A percentile compares a stretch with the other conserved stretches of the same genome.
phyloP scores from a whole-genome alignment of 2,113 vertebrate species.

The Castor canadensis region DNA sequence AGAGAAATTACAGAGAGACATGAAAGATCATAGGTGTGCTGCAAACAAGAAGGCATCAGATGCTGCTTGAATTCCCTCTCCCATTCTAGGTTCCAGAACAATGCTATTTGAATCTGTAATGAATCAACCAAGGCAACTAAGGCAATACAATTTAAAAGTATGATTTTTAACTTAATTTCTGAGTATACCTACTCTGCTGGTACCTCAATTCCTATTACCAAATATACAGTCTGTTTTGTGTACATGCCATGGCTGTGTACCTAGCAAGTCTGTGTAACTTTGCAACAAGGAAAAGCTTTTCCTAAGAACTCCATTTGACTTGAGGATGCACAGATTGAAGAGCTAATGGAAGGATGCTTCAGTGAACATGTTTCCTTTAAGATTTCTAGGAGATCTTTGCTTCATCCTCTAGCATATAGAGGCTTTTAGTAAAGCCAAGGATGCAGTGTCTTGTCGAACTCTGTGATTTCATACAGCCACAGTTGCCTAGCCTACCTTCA shows the following conservation, averaged over 20 bases:
- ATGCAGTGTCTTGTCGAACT: background rate
- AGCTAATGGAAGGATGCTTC: background rate
- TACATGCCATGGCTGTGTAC: background rate
- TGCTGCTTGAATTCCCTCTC: background rate
- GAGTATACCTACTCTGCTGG: background rate
- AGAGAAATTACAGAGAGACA: constrained; percentile 36
- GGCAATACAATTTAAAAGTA: background rate
- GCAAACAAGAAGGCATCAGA: background rate
- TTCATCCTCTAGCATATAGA: background rate
- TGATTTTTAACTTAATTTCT: background rate
- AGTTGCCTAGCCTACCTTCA: constrained; percentile 46
- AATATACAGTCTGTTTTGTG: background rate
- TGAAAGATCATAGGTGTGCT: background rate
- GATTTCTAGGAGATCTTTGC: background rate
- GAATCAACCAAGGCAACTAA: background rate
- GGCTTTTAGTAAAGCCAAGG: background rate
- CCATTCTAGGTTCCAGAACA: background rate
- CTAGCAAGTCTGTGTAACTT: background rate
- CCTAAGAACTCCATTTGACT: background rate
- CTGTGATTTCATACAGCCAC: background rate
- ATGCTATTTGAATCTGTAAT: background rate
- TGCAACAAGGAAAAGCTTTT: background rate
- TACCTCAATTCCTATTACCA: background rate
- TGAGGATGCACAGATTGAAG: background rate
- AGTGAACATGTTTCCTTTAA: background rate